Percentiles rank a stretch among this genome's conserved stretches.
phyloP scores from a whole-genome alignment of 2,888 invertebrate genomes.

The Drosophila suboccidentalis region DNA sequence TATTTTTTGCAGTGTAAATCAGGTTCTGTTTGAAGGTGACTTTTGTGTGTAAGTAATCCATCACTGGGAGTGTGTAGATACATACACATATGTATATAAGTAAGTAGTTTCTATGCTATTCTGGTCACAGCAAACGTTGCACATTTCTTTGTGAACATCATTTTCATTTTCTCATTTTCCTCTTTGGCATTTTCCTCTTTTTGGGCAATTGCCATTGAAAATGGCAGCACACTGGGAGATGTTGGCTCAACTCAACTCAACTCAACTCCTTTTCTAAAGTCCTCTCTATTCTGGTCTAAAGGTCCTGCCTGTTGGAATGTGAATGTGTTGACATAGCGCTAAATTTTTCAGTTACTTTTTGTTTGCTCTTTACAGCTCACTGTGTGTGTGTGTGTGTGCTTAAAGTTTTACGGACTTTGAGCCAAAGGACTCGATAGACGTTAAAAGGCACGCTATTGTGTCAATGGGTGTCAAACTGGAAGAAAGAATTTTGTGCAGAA shows the following conservation, averaged over 20 bases:
- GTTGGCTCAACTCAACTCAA: slow-evolving; percentile 14
- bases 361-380: slow-evolving; percentile 48
- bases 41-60: slow-evolving; percentile 41
- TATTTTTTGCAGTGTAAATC: no score
- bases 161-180: not conserved
- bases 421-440: slow-evolving; percentile 34
- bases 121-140: slow-evolving; percentile 32
- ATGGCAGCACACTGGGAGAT: slow-evolving; percentile 33
- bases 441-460: slow-evolving; percentile 52
- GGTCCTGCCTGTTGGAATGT: slow-evolving; percentile 33
- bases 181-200: slow-evolving; percentile 27
- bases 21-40: slow-evolving; percentile 4
- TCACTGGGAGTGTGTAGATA: not conserved
- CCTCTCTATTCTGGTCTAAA: slow-evolving; percentile 20
- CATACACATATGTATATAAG: not conserved
- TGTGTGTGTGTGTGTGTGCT: slow-evolving; percentile 35
- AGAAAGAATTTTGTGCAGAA: slow-evolving; percentile 54
- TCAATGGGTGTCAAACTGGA: slow-evolving; percentile 61
- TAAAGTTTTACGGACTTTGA: slow-evolving; percentile 54
- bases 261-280: slow-evolving; percentile 15
- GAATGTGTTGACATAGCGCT: slow-evolving; percentile 74
- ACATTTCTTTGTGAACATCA: slow-evolving; percentile 17
- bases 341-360: slow-evolving; percentile 72
- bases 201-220: slow-evolving; percentile 49
- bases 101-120: slow-evolving; percentile 8